These are phyloP conservation scores for Phyllopteryx taeniolatus DNA, from an alignment of 2,113 vertebrate species.

Conservation along the genomic window DNA sequence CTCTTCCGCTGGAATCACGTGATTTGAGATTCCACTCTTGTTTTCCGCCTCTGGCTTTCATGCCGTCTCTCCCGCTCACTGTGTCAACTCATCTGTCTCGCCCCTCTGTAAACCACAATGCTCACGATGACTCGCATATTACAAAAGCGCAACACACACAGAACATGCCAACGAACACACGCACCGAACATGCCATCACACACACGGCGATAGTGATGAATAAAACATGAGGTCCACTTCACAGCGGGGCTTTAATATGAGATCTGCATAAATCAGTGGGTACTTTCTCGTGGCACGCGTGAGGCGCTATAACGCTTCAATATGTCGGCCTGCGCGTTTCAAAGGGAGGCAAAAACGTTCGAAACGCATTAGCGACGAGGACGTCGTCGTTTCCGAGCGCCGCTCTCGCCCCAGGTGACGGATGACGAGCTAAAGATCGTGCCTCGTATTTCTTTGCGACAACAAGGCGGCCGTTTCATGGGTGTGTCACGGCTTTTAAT, in stretches of 20 bases:
- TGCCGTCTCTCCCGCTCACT: background rate
- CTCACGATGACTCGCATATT: constrained; percentile 28
- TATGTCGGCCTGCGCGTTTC: constrained; percentile 5
- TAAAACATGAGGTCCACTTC: constrained; percentile 51
- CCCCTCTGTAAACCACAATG: background rate
- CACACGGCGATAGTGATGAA: constrained; percentile 38
- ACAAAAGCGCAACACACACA: background rate
- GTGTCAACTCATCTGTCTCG: constrained; percentile 15
- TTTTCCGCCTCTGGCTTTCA: constrained; percentile 1
- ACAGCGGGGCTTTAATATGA: constrained; percentile 47
- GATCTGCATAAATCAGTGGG: constrained; percentile 58
- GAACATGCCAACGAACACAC: background rate
- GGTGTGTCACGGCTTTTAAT: background rate
- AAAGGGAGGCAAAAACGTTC: constrained; percentile 10
- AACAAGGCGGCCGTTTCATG: background rate
- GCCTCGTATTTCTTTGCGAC: background rate
- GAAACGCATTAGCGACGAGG: constrained; percentile 19
- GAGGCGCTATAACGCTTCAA: constrained; percentile 16
- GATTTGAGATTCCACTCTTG: background rate
- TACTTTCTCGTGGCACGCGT: constrained; percentile 24
- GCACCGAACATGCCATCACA: constrained; percentile 25
- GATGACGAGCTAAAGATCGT: background rate
- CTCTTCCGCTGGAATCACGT: background rate
- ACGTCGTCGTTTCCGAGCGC: background rate
- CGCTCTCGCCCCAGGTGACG: background rate